A percentile compares a stretch with the other conserved stretches of the same genome.
Evolutionary conservation across 2,888 invertebrate genomes (phyloP).

Genomic region (Trissoscelio sp.): DNA sequence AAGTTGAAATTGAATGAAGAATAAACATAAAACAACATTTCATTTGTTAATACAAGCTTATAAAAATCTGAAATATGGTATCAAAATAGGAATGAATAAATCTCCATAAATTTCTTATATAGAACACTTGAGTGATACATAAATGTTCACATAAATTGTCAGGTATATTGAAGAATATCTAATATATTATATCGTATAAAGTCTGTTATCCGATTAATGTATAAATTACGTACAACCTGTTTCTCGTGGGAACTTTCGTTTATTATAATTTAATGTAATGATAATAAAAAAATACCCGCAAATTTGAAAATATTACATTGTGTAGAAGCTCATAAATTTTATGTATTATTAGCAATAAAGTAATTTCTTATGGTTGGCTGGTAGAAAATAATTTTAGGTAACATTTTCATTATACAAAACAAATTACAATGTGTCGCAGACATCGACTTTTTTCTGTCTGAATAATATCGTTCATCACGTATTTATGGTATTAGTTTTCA

Average conservation of each 20-base stretch:
- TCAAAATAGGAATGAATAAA: too few relatives aligned
- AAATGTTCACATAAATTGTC: slow-evolving; percentile 35
- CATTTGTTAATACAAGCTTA: too few relatives aligned
- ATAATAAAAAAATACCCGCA: slow-evolving; percentile 16
- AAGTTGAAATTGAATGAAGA: too few relatives aligned
- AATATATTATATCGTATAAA: slow-evolving; percentile 48
- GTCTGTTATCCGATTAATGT: slow-evolving; percentile 34
- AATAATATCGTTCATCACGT: too few relatives aligned
- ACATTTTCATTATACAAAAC: slow-evolving; percentile 15
- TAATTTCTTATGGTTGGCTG: slow-evolving; percentile 2
- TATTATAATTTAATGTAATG: slow-evolving; percentile 39
- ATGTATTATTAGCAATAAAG: slow-evolving; percentile 19
- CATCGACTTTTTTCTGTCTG: too few relatives aligned
- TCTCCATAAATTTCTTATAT: slow-evolving; percentile 16
- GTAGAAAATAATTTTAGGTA: slow-evolving; percentile 29
- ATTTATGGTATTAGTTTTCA: too few relatives aligned
- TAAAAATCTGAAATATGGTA: slow-evolving; percentile 5
- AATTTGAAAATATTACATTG: slow-evolving; percentile 28
- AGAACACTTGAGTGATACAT: slow-evolving; percentile 29
- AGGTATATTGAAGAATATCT: slow-evolving; percentile 14
- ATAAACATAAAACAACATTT: too few relatives aligned
- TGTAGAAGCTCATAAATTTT: slow-evolving; percentile 20
- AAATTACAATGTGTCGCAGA: background rate
- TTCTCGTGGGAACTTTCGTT: slow-evolving; percentile 44
- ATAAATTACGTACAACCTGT: slow-evolving; percentile 40